Evolutionary conservation across 2,888 invertebrate genomes (phyloP).

Genomic region (Meteorus colon): DNA sequence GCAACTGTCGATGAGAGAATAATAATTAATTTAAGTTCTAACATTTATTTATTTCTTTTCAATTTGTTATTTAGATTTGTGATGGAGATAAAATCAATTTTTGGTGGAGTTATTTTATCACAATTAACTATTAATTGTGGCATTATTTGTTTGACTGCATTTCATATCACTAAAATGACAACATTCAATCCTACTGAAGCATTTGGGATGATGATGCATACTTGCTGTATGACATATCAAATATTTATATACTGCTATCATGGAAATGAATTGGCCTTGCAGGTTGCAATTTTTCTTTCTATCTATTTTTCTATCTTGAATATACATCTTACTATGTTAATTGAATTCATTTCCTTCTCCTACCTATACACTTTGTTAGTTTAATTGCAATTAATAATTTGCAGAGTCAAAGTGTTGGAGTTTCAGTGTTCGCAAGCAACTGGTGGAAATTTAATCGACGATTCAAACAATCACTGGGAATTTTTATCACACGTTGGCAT

Average conservation of each 20-base stretch:
- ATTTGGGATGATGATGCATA: slow-evolving; percentile 57
- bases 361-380: no score
- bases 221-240: slow-evolving; percentile 62
- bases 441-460: slow-evolving; percentile 60
- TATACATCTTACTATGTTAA: slow-evolving; percentile 9
- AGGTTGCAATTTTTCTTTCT: slow-evolving; percentile 52
- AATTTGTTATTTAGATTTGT: slow-evolving; percentile 55
- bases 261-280: slow-evolving; percentile 62
- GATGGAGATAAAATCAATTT: slow-evolving; percentile 55
- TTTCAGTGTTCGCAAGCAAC: slow-evolving; percentile 57
- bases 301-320: not conserved
- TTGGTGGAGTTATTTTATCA: slow-evolving; percentile 56
- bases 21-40: not conserved
- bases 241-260: slow-evolving; percentile 65
- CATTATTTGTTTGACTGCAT: slow-evolving; percentile 60
- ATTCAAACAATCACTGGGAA: slow-evolving; percentile 56
- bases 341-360: not conserved
- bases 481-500: slow-evolving; percentile 58
- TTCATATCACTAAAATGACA: slow-evolving; percentile 61
- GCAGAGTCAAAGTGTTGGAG: slow-evolving; percentile 57
- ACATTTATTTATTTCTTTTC: not conserved
- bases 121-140: slow-evolving; percentile 61
- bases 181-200: slow-evolving; percentile 56
- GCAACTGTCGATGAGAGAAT: not conserved
- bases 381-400: slow-evolving; percentile 22